Evolutionary conservation across 2,113 vertebrate genomes (phyloP), one percentile per base, ranked within the genome.

Genomic region (Agapornis roseicollis): DNA sequence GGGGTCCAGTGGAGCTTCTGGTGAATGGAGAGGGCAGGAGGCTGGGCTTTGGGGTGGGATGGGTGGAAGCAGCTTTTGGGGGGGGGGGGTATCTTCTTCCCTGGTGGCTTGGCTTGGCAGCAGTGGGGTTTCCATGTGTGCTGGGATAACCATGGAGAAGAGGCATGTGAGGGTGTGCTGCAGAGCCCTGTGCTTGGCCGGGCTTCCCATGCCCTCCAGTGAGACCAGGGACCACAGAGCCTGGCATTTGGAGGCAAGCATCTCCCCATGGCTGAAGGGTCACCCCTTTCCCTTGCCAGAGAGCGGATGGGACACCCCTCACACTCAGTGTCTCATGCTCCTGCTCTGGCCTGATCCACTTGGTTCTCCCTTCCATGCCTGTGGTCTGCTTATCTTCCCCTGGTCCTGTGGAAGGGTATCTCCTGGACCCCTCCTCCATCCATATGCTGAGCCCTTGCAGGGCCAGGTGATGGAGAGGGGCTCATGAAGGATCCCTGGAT

Each of bases 251-350:
- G 60, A 83, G 29, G 4, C 3, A 33, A 47, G 15, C 42, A 8
- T 31, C 6, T 35, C 2, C 10, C 27, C 6, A 11, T 7, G 47
- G 37, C 46, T 39, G 56, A 17, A 37, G 42, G 13, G n/a, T 37
- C 65, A 8, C 5, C 16, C 49, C 39, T 7, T 58, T 27, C 10
- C 5, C 24, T 70, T 7, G 55, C 44, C 6, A 9, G 3, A 2
- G 33, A 42, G 33, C 7, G 44, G 44, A 29, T 6, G 83, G 70
- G 60, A 12, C 60, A n/a, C 13, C 55, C 25, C 14, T 18, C 47
- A 1, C 6, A 0, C 49, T 4, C 27, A 0, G 3, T 1, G 16
- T 20, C n/a, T 18, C 4, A 4, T 2, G 22, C 24, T 27, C 13
- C 69, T 31, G 33, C 23, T 12, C 33, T 52, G 52, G 31, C 9